Base-by-base conservation (phyloP, 2,888 invertebrate genomes). In the Pristionchus maxplancki region DNA sequence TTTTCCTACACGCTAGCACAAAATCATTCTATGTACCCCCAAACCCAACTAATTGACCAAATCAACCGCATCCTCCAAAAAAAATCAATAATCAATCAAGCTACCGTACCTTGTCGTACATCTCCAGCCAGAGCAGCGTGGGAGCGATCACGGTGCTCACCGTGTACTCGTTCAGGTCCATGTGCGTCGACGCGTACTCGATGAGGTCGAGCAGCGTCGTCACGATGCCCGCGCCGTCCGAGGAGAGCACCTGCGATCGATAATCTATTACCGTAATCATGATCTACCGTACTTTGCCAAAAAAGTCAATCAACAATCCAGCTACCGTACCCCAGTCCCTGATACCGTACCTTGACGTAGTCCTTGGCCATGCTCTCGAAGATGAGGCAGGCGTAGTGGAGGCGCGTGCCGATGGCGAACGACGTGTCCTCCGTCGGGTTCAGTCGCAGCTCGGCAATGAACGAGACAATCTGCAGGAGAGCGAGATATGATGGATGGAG, bases 51-150 rank as follows among this genome's bases (percentile, higher is more conserved):
- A n/a, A n/a, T n/a, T n/a, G n/a, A n/a, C n/a, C n/a, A n/a, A n/a
- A n/a, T n/a, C n/a, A n/a, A n/a, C n/a, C n/a, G n/a, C n/a, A n/a
- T n/a, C n/a, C n/a, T n/a, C n/a, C n/a, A n/a, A n/a, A n/a, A 44
- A 44, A 44, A 44, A 44, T 44, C 44, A 44, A 74, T 74, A 11
- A 24, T 48, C 15, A 62, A 24, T 67, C 67, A 15, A 31, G 31
- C 11, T 13, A 5, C 86, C 20, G n/a, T 40, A 81, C 88, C 87
- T 93, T 93, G 84, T 93, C 91, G 88, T 91, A 91, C 48, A 91
- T 87, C 83, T 93, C 92, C 67, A 93, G 88, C 91, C 93, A 93
- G 15, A 93, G 89, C 40, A 93, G 53, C 17, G 90, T 44, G n/a
- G 92, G 90, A 8, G 91, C 83, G 15, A 93, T 78, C 17, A 93